A percentile compares a stretch with the other conserved stretches of the same genome.
phyloP scores from a whole-genome alignment of 1,140 invertebrate genomes.

The Eubasilissa regina region DNA sequence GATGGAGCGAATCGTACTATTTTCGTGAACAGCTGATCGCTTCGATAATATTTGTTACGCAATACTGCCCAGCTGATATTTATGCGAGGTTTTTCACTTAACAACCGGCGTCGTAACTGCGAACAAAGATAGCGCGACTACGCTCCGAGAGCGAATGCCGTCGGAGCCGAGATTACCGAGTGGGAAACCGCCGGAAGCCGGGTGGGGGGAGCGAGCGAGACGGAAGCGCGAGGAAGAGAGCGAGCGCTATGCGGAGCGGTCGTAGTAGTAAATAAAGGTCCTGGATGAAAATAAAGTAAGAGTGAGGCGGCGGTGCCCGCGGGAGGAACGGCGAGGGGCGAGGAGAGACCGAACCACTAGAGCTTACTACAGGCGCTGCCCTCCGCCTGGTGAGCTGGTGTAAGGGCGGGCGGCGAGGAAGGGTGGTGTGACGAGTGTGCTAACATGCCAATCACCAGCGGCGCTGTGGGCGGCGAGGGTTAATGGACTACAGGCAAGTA shows the following conservation, averaged over 20 bases:
- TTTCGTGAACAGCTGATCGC: conserved; percentile 44
- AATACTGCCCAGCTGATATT: conserved; percentile 39
- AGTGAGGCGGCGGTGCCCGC: conserved; percentile 6
- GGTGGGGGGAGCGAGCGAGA: conserved; percentile 36
- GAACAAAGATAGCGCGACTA: not conserved
- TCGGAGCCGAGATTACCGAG: conserved; percentile 35
- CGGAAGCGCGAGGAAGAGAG: conserved; percentile 8
- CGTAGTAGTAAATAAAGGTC: conserved; percentile 45
- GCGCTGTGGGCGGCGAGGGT: not conserved
- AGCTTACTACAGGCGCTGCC: conserved; percentile 11
- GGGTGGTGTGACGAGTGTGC: conserved; percentile 7
- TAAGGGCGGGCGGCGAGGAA: not conserved
- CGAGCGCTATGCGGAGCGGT: conserved; percentile 18
- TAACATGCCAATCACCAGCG: not conserved
- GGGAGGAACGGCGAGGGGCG: not conserved
- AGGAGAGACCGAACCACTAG: conserved; percentile 8
- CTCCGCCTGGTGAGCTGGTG: not conserved
- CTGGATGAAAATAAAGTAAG: conserved; percentile 45
- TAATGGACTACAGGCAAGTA: not conserved
- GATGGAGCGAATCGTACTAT: conserved; percentile 21
- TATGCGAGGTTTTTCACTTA: conserved; percentile 14
- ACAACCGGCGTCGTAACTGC: conserved; percentile 2
- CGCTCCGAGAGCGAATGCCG: conserved; percentile 48
- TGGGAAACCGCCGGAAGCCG: conserved; percentile 35
- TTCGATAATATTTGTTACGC: conserved; percentile 51